Evolutionary conservation across 2,113 vertebrate genomes (phyloP).

Genomic region (Mirza zaza): DNA sequence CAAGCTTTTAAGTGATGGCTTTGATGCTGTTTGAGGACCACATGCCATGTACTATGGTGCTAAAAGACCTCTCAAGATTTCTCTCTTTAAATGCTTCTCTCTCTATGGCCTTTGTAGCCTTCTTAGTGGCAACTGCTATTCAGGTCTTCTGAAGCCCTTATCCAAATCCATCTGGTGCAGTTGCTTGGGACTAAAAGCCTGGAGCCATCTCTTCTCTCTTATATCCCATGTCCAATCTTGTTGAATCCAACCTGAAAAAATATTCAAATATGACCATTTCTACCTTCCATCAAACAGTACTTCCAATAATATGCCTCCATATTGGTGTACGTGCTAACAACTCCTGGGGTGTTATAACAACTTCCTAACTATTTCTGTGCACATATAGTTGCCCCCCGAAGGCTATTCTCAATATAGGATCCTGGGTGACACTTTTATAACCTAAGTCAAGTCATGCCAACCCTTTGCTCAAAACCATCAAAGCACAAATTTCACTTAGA

Average conservation of each 20-base stretch:
- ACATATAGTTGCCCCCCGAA: neutral
- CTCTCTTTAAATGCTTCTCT: neutral
- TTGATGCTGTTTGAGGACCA: neutral
- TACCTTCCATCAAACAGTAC: neutral
- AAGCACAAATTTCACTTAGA: neutral
- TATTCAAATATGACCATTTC: neutral
- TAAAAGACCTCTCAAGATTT: neutral
- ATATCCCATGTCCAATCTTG: neutral
- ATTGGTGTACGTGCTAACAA: neutral
- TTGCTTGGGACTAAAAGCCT: neutral
- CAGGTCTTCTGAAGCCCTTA: neutral
- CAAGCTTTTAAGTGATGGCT: neutral
- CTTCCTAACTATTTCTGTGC: neutral
- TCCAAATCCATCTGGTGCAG: neutral
- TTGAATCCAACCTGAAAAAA: neutral
- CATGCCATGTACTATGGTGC: neutral
- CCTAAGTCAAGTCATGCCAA: neutral
- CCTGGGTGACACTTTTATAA: neutral
- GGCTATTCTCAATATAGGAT: neutral
- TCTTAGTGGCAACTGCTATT: neutral
- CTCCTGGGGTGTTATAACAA: neutral
- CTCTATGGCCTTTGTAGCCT: neutral
- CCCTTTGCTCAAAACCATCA: neutral
- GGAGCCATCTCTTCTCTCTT: neutral
- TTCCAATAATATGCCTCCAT: neutral